Percentiles rank a stretch among this genome's conserved stretches.
phyloP scores from a whole-genome alignment of 2,113 vertebrate genomes.

The Archilochus colubris region DNA sequence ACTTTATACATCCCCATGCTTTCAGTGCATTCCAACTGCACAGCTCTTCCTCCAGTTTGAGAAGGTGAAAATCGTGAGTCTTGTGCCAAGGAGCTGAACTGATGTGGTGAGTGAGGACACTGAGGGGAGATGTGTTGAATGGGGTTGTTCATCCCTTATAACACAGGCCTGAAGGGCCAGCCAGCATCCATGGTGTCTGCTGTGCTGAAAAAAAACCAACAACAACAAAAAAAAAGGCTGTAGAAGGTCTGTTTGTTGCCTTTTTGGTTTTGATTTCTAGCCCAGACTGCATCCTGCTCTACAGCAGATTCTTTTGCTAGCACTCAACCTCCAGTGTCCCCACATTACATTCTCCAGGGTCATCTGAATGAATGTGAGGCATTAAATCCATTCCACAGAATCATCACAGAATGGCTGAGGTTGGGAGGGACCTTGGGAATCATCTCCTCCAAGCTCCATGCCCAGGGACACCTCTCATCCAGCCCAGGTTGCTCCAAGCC shows the following conservation, averaged over 20 bases:
- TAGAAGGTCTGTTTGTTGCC: background rate
- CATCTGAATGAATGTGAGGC: fast-evolving
- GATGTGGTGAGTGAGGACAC: background rate
- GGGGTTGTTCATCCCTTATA: background rate
- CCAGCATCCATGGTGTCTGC: background rate
- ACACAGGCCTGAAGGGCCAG: too few species aligned
- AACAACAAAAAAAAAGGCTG: background rate
- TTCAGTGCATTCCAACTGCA: background rate
- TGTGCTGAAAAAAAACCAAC: background rate
- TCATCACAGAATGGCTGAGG: too few species aligned
- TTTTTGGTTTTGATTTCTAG: background rate
- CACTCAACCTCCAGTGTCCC: background rate
- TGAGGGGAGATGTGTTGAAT: background rate
- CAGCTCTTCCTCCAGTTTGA: background rate
- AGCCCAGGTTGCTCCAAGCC: too few species aligned
- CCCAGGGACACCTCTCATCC: too few species aligned
- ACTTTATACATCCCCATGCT: background rate
- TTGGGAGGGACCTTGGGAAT: too few species aligned
- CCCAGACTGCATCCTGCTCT: background rate
- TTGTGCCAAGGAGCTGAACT: background rate
- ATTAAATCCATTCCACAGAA: background rate
- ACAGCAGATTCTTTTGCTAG: background rate
- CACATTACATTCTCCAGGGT: background rate
- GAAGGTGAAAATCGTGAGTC: background rate
- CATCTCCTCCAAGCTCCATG: too few species aligned